These are phyloP conservation scores for Malacoraja senta DNA, from an alignment of 2,797 vertebrate species.

Conservation along the genomic window DNA sequence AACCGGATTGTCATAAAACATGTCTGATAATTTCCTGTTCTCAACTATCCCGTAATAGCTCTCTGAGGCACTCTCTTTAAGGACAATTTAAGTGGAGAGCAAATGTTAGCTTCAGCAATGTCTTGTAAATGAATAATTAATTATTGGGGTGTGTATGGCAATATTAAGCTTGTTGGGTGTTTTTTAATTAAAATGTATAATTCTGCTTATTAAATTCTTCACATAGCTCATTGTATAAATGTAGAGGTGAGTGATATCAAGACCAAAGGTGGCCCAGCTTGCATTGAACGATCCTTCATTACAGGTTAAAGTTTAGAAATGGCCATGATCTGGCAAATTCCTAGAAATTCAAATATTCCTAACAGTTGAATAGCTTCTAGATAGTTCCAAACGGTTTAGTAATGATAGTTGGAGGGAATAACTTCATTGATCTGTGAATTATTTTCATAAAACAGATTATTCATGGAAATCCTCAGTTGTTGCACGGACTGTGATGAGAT, in stretches of 20 bases:
- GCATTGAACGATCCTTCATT: background rate
- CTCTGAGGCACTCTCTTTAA: too few species aligned
- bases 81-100: too few species aligned
- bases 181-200: background rate
- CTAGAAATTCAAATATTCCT: background rate
- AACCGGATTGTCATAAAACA: too few species aligned
- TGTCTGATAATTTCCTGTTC: too few species aligned
- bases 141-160: too few species aligned
- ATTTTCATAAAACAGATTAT: constrained; percentile 64
- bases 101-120: too few species aligned
- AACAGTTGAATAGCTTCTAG: background rate
- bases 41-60: too few species aligned
- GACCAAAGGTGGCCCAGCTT: background rate
- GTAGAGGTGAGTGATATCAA: background rate
- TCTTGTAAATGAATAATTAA: too few species aligned
- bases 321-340: background rate
- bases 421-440: background rate
- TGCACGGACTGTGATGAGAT: constrained; percentile 96
- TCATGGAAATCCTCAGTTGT: constrained; percentile 96
- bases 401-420: background rate
- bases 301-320: background rate
- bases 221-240: background rate
- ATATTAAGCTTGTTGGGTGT: background rate
- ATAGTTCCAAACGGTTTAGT: background rate
- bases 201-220: background rate